phyloP scores from a whole-genome alignment of 2,888 invertebrate genomes.

The Noctua janthina region DNA sequence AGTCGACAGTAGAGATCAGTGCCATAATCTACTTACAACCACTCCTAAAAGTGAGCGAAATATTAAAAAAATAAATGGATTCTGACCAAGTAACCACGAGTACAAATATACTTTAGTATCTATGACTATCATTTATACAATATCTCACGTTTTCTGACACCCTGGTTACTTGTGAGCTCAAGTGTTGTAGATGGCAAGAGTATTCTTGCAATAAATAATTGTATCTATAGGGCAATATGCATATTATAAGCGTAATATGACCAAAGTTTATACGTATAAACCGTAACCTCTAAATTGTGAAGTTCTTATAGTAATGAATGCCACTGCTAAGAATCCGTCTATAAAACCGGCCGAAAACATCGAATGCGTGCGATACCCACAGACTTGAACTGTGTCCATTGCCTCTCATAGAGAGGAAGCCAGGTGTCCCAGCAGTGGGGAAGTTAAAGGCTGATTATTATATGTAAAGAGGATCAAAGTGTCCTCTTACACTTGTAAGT shows the following conservation, averaged over 20 bases:
- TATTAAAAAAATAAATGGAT: constrained; percentile 8
- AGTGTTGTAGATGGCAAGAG: background rate
- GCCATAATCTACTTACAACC: background rate
- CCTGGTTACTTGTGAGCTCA: constrained; percentile 31
- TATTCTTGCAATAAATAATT: constrained; percentile 1
- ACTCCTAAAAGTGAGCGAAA: constrained; percentile 27
- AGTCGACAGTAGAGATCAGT: background rate
- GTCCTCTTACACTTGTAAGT: background rate
- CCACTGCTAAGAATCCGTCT: background rate
- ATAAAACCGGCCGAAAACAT: background rate
- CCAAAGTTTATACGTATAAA: background rate
- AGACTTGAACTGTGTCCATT: background rate
- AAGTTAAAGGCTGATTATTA: background rate
- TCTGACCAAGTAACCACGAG: constrained; percentile 26
- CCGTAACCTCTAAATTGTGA: background rate
- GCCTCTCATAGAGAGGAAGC: background rate
- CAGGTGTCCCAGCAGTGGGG: background rate
- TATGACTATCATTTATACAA: constrained; percentile 55
- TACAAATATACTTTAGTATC: constrained; percentile 39
- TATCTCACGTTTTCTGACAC: constrained; percentile 45
- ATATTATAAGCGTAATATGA: background rate
- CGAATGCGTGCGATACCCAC: background rate
- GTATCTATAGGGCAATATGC: background rate
- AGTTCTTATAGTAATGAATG: background rate
- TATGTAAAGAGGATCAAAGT: background rate